These are phyloP conservation scores for Mastomys natalensis DNA, from an alignment of 2,113 vertebrate genomes.

Conservation along the genomic window DNA sequence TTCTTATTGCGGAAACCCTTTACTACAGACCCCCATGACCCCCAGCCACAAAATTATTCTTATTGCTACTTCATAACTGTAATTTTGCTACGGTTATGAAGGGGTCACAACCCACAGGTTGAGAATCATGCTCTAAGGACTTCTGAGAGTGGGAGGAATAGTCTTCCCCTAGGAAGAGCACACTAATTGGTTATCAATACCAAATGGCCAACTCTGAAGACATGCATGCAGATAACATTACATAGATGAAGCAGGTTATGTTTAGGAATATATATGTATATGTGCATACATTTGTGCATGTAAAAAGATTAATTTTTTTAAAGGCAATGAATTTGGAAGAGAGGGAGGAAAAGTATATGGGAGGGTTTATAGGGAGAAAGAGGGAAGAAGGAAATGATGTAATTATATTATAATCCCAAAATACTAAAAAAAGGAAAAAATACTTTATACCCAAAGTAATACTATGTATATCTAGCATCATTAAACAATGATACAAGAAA, in stretches of 20 bases:
- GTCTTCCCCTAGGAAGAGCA: background rate
- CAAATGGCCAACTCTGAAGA: background rate
- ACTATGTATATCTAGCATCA: background rate
- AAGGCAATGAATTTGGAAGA: background rate
- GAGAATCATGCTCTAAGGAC: too few species aligned
- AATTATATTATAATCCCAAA: background rate
- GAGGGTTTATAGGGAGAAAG: background rate
- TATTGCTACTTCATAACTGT: too few species aligned
- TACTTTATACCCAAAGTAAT: background rate
- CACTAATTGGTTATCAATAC: background rate
- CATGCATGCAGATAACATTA: background rate
- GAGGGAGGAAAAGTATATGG: background rate
- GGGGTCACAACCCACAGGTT: too few species aligned
- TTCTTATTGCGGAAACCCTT: background rate
- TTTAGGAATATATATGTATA: background rate
- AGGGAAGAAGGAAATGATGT: background rate
- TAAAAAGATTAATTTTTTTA: background rate
- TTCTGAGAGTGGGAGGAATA: background rate
- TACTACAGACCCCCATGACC: background rate
- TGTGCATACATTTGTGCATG: background rate
- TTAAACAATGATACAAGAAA: background rate
- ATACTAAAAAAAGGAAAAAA: background rate
- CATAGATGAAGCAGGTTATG: background rate
- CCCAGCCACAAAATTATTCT: too few species aligned
- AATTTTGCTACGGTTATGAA: too few species aligned